Evolutionary conservation across 2,113 vertebrate species (phyloP).

Genomic region (Lates calcarifer): DNA sequence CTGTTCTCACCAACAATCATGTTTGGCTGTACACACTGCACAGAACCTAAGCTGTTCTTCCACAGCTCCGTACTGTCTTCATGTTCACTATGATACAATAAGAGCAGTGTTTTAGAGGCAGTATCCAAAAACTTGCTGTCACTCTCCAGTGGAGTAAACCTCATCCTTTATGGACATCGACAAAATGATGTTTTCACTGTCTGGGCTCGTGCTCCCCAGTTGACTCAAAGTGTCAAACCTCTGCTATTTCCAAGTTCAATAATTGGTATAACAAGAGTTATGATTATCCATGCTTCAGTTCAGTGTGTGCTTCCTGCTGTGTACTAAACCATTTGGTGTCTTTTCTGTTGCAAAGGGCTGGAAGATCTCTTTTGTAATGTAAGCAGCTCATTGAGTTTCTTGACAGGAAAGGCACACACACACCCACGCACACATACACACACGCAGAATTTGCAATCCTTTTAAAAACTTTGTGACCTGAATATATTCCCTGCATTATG

Average conservation of each 20-base stretch:
- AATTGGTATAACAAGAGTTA: conserved; percentile 78
- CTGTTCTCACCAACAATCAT: conserved; percentile 43
- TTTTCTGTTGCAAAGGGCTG: conserved; percentile 64
- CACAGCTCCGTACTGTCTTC: conserved; percentile 41
- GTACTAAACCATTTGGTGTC: conserved; percentile 71
- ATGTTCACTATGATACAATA: conserved; percentile 71
- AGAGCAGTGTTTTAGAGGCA: conserved; percentile 52
- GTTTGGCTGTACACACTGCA: conserved; percentile 44
- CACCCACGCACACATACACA: conserved; percentile 27
- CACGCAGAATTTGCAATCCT: conserved; percentile 79
- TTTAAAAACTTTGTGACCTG: conserved; percentile 93
- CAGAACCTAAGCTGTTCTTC: conserved; percentile 36
- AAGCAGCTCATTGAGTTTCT: conserved; percentile 80
- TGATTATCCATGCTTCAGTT: conserved; percentile 74
- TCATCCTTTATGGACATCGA: conserved; percentile 78
- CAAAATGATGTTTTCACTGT: conserved; percentile 71
- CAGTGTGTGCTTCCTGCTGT: conserved; percentile 70
- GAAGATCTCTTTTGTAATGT: conserved; percentile 78
- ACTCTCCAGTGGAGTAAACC: conserved; percentile 71
- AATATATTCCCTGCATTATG: conserved; percentile 91
- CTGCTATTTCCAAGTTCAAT: conserved; percentile 72
- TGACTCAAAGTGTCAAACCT: conserved; percentile 73
- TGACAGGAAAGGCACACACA: conserved; percentile 59
- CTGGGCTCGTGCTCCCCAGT: conserved; percentile 60
- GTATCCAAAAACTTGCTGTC: conserved; percentile 59